Evolutionary conservation across 37 sponge, comb jelly and placozoan species (phyloP).

Genomic region (Petrosia ficiformis): DNA sequence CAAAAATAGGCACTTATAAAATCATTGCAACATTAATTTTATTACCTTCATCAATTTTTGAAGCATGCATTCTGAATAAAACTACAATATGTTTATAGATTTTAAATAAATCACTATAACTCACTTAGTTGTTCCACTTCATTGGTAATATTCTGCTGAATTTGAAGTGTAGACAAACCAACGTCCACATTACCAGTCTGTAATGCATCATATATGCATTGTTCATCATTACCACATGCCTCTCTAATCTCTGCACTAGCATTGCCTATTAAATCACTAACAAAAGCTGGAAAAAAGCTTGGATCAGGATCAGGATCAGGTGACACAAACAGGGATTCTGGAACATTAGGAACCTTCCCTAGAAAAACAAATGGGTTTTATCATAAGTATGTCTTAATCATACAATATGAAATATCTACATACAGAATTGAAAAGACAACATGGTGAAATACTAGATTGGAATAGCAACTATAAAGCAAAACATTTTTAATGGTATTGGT

Average conservation of each 20-base stretch:
- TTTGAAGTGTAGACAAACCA: constrained; percentile 24
- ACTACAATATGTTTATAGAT: too few species aligned
- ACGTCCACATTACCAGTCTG: constrained; percentile 49
- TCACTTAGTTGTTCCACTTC: not conserved
- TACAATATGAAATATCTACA: too few species aligned
- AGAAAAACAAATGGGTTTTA: too few species aligned
- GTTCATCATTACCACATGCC: constrained; percentile 23
- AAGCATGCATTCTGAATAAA: too few species aligned
- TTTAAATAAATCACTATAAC: not conserved
- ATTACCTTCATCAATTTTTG: too few species aligned
- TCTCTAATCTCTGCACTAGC: constrained; percentile 3
- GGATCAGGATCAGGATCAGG: constrained; percentile 20
- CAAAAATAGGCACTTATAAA: too few species aligned
- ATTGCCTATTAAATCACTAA: constrained; percentile 31
- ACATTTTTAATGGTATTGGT: too few species aligned
- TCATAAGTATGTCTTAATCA: too few species aligned
- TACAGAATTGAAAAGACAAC: too few species aligned
- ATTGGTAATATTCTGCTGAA: not conserved
- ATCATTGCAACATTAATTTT: too few species aligned
- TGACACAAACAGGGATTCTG: not conserved
- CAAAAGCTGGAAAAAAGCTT: constrained; percentile 41
- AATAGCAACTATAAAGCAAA: too few species aligned
- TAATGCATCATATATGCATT: constrained; percentile 57
- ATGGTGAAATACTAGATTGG: too few species aligned
- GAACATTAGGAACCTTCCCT: not conserved